These are phyloP conservation scores for Ceyx margarethae DNA, from an alignment of 2,113 vertebrate species.

Conservation along the genomic window DNA sequence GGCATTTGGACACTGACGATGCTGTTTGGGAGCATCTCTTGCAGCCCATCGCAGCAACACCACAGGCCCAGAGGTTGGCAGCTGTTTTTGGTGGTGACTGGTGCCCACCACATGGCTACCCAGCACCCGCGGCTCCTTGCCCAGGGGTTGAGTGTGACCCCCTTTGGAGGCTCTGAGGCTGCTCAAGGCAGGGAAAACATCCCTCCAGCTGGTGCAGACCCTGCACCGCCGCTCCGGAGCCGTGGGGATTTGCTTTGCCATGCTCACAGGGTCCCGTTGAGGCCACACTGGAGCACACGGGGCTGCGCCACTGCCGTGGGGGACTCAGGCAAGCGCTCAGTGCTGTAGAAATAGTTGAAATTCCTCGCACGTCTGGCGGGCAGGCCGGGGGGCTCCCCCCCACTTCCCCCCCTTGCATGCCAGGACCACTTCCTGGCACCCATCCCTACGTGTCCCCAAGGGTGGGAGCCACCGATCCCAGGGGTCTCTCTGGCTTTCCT, in stretches of 20 bases:
- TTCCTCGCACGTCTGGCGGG: background rate
- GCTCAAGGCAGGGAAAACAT: accelerated
- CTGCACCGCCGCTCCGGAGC: background rate
- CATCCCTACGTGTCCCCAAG: accelerated
- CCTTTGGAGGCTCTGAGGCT: background rate
- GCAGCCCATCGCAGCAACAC: background rate
- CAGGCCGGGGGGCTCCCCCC: background rate
- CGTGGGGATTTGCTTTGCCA: background rate
- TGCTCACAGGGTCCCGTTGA: accelerated
- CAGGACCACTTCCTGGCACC: accelerated
- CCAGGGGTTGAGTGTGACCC: background rate
- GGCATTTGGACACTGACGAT: background rate
- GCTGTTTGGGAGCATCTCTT: accelerated
- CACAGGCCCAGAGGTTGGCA: background rate
- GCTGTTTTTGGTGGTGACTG: background rate
- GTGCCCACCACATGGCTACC: accelerated
- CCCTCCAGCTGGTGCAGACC: accelerated
- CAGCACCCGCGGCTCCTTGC: accelerated
- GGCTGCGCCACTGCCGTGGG: background rate
- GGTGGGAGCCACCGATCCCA: accelerated
- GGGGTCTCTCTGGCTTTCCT: background rate
- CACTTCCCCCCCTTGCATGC: too few relatives aligned
- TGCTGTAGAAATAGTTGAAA: constrained; percentile 24
- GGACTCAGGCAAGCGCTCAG: background rate
- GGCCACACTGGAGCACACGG: background rate